A percentile compares a stretch with the other conserved stretches of the same genome.
phyloP scores from a whole-genome alignment of 2,113 vertebrate genomes.

The Elephantulus edwardii region DNA sequence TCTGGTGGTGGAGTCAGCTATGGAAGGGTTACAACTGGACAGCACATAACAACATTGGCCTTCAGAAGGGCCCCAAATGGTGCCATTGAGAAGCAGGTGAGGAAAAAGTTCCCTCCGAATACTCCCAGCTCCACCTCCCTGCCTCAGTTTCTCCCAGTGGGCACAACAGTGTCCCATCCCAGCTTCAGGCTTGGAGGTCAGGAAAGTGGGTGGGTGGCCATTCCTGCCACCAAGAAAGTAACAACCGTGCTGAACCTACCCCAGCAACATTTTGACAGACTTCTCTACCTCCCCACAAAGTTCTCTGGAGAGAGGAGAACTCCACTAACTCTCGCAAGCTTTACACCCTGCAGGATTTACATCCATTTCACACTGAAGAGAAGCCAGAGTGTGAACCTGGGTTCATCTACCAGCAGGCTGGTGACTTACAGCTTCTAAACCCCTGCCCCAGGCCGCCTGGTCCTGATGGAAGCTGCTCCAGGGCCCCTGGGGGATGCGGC shows the following conservation, averaged over 20 bases:
- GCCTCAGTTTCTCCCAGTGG: not conserved
- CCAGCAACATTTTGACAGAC: no score
- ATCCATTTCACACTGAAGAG: not conserved
- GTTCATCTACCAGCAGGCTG: not conserved
- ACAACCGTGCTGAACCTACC: not conserved
- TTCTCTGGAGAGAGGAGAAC: not conserved
- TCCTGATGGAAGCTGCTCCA: not conserved
- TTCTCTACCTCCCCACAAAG: not conserved
- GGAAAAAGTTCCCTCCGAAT: not conserved
- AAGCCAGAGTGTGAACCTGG: not conserved
- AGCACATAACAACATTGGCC: no score
- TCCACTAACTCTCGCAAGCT: not conserved
- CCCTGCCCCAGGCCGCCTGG: not conserved
- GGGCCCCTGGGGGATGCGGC: not conserved
- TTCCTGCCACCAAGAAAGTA: not conserved
- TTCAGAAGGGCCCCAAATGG: not conserved
- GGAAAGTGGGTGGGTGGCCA: not conserved
- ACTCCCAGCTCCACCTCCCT: not conserved
- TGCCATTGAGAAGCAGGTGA: not conserved
- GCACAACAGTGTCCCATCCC: not conserved
- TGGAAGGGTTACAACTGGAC: no score
- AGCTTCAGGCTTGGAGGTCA: not conserved
- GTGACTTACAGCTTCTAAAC: not conserved
- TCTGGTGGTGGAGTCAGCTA: no score
- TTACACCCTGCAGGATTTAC: no score